Evolutionary conservation across 2,797 vertebrate species (phyloP).

Genomic region (Anguilla obscura): DNA sequence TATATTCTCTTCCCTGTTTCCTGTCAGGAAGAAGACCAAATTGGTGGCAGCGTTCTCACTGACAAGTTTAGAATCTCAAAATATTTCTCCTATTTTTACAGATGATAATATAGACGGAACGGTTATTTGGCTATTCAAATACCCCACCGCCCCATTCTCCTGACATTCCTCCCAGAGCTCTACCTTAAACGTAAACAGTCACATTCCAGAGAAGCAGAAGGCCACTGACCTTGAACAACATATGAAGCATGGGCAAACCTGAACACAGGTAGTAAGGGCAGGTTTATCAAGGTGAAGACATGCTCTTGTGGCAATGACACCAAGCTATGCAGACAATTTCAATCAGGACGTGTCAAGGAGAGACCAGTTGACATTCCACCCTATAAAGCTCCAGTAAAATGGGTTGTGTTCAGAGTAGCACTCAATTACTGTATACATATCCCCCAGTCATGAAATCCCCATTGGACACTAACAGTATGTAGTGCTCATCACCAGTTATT

Average conservation of each 20-base stretch:
- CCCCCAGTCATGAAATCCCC: neutral
- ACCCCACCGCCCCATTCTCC: neutral
- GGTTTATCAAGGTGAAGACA: neutral
- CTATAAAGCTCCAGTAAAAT: neutral
- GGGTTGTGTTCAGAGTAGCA: neutral
- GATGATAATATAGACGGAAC: neutral
- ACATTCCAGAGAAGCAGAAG: neutral
- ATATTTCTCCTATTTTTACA: neutral
- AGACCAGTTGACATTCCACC: neutral
- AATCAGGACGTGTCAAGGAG: neutral
- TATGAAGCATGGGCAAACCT: neutral
- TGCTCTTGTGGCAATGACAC: neutral
- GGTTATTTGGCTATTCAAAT: neutral
- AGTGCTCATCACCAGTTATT: neutral
- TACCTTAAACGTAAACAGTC: neutral
- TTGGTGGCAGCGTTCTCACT: neutral
- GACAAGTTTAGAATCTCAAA: constrained; percentile 5
- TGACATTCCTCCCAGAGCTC: neutral
- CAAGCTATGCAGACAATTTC: neutral
- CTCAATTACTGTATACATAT: neutral
- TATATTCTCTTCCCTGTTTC: neutral
- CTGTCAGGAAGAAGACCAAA: neutral
- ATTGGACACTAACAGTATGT: neutral
- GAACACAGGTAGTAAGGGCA: neutral
- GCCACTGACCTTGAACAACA: neutral